A percentile compares a stretch with the other conserved stretches of the same genome.
phyloP scores from a whole-genome alignment of 2,888 invertebrate species.

The Pheosia gnoma region DNA sequence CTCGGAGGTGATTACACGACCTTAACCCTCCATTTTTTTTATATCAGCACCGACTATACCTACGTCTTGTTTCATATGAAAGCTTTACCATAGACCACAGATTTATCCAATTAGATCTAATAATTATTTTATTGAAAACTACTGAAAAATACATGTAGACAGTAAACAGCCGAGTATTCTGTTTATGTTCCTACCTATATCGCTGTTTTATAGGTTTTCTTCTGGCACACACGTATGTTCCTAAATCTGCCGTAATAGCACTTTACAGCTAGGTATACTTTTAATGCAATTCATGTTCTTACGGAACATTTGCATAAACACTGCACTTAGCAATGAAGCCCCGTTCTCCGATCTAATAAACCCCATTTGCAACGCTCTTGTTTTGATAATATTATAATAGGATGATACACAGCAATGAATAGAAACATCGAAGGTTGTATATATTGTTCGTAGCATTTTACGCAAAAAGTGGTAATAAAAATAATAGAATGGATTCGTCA shows the following conservation, averaged over 20 bases:
- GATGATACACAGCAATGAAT: slow-evolving; percentile 14
- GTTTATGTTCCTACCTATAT: no score
- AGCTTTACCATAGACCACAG: neutral
- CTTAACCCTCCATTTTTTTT: neutral
- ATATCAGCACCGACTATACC: neutral
- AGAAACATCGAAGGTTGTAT: neutral
- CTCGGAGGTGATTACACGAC: neutral
- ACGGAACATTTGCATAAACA: slow-evolving; percentile 57
- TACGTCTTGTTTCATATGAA: neutral
- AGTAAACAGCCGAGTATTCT: no score
- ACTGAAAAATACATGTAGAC: neutral
- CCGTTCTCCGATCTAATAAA: slow-evolving; percentile 47
- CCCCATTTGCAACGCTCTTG: slow-evolving; percentile 36
- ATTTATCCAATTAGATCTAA: neutral
- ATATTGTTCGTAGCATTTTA: no score
- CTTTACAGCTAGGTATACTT: slow-evolving; percentile 27
- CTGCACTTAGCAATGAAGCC: slow-evolving; percentile 48
- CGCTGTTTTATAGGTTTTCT: neutral
- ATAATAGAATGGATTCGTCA: no score
- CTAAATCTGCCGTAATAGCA: slow-evolving; percentile 14
- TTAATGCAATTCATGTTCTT: slow-evolving; percentile 41
- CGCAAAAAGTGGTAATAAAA: no score
- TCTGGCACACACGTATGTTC: neutral
- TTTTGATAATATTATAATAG: slow-evolving; percentile 32
- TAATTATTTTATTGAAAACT: neutral